Percentiles rank a stretch among this genome's conserved stretches.
These are phyloP conservation scores for Augochlora pura DNA, from an alignment of 1,140 invertebrate species.

Conservation along the genomic window DNA sequence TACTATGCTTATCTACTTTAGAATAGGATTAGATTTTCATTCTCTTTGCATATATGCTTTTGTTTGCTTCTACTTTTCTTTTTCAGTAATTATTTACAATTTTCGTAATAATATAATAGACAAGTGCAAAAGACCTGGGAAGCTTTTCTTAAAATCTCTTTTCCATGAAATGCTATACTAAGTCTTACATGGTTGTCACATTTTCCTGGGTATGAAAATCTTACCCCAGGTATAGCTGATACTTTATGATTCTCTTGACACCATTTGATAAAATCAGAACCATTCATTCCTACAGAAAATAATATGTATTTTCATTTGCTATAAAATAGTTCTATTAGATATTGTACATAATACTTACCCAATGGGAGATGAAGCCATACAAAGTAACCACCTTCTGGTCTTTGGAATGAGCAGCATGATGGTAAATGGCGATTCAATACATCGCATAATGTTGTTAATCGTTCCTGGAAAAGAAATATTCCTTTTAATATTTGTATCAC, in stretches of 20 bases:
- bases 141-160: conserved; percentile 66
- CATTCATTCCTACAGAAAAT: conserved; percentile 68
- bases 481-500: too few relatives aligned
- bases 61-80: too few relatives aligned
- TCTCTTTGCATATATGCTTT: too few relatives aligned
- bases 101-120: conserved; percentile 62
- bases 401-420: conserved; percentile 73
- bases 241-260: conserved; percentile 76
- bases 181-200: conserved; percentile 77
- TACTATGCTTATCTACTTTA: too few relatives aligned
- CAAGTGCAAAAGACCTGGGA: conserved; percentile 66
- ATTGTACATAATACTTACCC: conserved; percentile 54
- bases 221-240: conserved; percentile 78
- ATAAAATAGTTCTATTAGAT: neutral
- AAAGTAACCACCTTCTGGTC: conserved; percentile 82
- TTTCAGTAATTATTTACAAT: too few relatives aligned
- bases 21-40: too few relatives aligned
- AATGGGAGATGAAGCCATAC: conserved; percentile 81
- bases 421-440: conserved; percentile 77
- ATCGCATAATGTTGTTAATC: conserved; percentile 76
- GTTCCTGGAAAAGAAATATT: conserved; percentile 64
- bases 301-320: conserved; percentile 12
- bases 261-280: conserved; percentile 71
- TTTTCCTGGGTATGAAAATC: conserved; percentile 73
- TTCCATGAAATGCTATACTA: conserved; percentile 78